These are phyloP conservation scores for Meghimatium bilineatum DNA, from an alignment of 2,888 invertebrate species.

Conservation along the genomic window DNA sequence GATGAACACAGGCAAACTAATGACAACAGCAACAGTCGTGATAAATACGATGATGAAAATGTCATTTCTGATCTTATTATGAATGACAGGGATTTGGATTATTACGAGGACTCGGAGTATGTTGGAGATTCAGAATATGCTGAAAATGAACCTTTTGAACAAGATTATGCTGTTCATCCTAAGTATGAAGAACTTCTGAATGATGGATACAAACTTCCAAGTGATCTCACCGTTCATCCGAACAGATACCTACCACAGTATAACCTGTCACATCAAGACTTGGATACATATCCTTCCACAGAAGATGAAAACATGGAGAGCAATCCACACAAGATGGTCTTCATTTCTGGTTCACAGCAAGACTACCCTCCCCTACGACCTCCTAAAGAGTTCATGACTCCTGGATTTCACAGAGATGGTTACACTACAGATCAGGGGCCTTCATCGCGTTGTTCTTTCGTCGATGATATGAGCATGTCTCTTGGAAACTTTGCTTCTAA, in stretches of 20 bases:
- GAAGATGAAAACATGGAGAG: slow-evolving; percentile 47
- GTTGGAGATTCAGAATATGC: slow-evolving; percentile 85
- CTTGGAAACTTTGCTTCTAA: slow-evolving; percentile 81
- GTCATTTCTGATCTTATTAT: slow-evolving; percentile 43
- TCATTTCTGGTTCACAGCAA: not conserved
- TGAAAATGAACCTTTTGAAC: slow-evolving; percentile 79
- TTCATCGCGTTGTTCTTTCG: slow-evolving; percentile 80
- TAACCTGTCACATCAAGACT: slow-evolving; percentile 44
- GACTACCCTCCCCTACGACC: slow-evolving; percentile 42
- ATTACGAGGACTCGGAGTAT: slow-evolving; percentile 78
- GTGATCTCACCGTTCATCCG: slow-evolving; percentile 86
- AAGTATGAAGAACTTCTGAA: slow-evolving; percentile 78
- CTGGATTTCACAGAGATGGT: slow-evolving; percentile 61
- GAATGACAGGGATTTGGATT: slow-evolving; percentile 65
- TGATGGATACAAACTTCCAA: slow-evolving; percentile 65
- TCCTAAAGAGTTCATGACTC: slow-evolving; percentile 54
- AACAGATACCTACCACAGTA: slow-evolving; percentile 86
- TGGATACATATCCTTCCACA: slow-evolving; percentile 48
- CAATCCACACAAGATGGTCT: slow-evolving; percentile 8
- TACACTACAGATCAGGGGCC: slow-evolving; percentile 79
- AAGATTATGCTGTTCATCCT: slow-evolving; percentile 79
- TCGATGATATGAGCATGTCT: slow-evolving; percentile 84
- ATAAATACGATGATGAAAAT: slow-evolving; percentile 39
- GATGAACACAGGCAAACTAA: slow-evolving; percentile 30
- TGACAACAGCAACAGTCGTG: slow-evolving; percentile 27